Evolutionary conservation across 2,888 invertebrate genomes (phyloP).

Genomic region (Endotricha flammealis): DNA sequence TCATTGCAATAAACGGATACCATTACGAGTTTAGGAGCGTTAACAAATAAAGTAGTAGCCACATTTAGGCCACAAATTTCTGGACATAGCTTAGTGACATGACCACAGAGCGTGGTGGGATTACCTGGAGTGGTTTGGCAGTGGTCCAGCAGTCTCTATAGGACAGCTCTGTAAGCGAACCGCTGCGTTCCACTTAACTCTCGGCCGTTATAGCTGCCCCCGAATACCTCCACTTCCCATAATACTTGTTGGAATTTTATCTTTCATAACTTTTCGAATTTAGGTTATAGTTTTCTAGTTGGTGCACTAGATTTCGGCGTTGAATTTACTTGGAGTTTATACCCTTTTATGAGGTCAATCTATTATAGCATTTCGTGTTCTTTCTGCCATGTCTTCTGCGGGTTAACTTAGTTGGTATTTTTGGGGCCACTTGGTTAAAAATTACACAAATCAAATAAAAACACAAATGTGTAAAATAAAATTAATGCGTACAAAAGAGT

Average conservation of each 20-base stretch:
- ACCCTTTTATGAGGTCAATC: too few relatives aligned
- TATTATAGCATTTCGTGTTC: too few relatives aligned
- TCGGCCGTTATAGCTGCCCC: constrained; percentile 28
- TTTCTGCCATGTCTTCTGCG: too few relatives aligned
- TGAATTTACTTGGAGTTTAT: too few relatives aligned
- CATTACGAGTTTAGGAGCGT: neutral
- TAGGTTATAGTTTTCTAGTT: neutral
- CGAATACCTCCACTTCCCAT: constrained; percentile 28
- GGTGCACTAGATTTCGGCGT: too few relatives aligned
- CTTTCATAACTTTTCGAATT: neutral
- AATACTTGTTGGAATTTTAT: neutral
- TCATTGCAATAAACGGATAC: neutral
- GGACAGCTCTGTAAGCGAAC: constrained; percentile 23
- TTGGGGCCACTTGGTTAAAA: too few relatives aligned
- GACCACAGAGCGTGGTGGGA: constrained; percentile 20
- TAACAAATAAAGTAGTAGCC: neutral
- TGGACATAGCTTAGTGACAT: neutral
- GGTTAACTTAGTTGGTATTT: too few relatives aligned
- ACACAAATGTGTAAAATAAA: too few relatives aligned
- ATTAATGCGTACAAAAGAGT: too few relatives aligned
- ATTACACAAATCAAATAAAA: too few relatives aligned
- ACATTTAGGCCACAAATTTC: neutral
- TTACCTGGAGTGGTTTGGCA: constrained; percentile 55
- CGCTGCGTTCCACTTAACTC: constrained; percentile 22
- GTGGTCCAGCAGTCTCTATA: constrained; percentile 30